Conservation (phyloP, 35 echinoderm and acorn worm genomes). For the Apostichopus parvimensis region DNA sequence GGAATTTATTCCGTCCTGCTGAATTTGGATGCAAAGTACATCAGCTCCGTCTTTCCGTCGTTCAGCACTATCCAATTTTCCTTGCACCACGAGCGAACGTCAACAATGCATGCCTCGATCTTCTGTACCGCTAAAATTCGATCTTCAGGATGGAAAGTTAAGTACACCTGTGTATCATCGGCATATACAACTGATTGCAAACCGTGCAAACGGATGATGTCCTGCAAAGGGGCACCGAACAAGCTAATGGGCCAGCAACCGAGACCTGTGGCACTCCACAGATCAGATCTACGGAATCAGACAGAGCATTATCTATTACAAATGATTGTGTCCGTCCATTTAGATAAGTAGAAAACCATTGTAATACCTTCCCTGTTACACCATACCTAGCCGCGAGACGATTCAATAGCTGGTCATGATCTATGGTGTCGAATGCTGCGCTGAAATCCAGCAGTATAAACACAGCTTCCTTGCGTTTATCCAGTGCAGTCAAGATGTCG, state of each 20-base stretch:
- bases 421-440: constrained; percentile 72
- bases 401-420: constrained; percentile 61
- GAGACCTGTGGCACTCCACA: too few species aligned
- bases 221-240: constrained; percentile 22
- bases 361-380: constrained; percentile 25
- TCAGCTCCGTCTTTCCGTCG: constrained; percentile 28
- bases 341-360: constrained; percentile 58
- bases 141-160: constrained; percentile 6
- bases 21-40: constrained; percentile 11
- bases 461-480: constrained; percentile 59
- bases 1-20: not conserved
- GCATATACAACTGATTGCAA: constrained; percentile 20
- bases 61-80: not conserved
- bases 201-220: constrained; percentile 36
- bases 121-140: not conserved
- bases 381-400: constrained; percentile 52
- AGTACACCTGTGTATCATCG: constrained; percentile 48
- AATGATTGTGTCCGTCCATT: constrained; percentile 46
- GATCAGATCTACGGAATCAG: too few species aligned
- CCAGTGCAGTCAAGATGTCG: constrained; percentile 59
- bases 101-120: constrained; percentile 14
- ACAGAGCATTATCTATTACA: not conserved
- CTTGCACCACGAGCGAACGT: constrained; percentile 25
- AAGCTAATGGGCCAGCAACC: too few species aligned
- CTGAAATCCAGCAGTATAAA: constrained; percentile 67